Evolutionary conservation across 2,888 invertebrate species (phyloP).

Genomic region (Cordilura impudica): DNA sequence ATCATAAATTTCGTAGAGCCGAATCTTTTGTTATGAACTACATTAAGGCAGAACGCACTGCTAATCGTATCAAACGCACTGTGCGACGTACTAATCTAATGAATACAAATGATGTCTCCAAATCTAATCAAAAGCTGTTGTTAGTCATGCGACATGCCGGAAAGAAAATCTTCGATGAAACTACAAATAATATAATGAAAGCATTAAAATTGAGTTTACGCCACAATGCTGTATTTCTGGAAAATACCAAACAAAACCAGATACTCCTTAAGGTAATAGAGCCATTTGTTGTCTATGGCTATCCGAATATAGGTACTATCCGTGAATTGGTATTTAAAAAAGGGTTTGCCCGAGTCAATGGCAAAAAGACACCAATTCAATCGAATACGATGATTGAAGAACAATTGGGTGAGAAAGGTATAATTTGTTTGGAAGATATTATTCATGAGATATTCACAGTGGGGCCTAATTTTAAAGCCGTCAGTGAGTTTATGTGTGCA

Average conservation of each 20-base stretch:
- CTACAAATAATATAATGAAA: conserved; percentile 72
- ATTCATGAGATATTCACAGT: conserved; percentile 77
- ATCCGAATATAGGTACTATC: conserved; percentile 73
- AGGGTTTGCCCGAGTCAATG: conserved; percentile 74
- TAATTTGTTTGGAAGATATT: conserved; percentile 77
- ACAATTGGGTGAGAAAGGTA: conserved; percentile 74
- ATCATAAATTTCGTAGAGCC: conserved; percentile 75
- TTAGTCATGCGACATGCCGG: conserved; percentile 77
- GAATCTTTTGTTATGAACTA: conserved; percentile 77
- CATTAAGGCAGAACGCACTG: conserved; percentile 75
- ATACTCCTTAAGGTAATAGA: conserved; percentile 75
- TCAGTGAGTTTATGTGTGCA: conserved; percentile 72
- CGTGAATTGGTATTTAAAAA: conserved; percentile 77
- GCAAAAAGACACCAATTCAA: conserved; percentile 75
- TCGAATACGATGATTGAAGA: conserved; percentile 77
- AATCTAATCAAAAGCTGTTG: conserved; percentile 72
- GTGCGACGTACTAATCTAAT: conserved; percentile 71
- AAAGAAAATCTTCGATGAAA: conserved; percentile 75
- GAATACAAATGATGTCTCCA: conserved; percentile 64
- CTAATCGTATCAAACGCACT: conserved; percentile 72
- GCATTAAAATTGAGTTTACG: conserved; percentile 70
- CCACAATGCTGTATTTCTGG: conserved; percentile 74
- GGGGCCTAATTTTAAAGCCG: conserved; percentile 74
- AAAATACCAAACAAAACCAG: conserved; percentile 75
- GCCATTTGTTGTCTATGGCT: conserved; percentile 76